phyloP scores from a whole-genome alignment of 2,888 invertebrate species.

The Eubasilissa splendida region DNA sequence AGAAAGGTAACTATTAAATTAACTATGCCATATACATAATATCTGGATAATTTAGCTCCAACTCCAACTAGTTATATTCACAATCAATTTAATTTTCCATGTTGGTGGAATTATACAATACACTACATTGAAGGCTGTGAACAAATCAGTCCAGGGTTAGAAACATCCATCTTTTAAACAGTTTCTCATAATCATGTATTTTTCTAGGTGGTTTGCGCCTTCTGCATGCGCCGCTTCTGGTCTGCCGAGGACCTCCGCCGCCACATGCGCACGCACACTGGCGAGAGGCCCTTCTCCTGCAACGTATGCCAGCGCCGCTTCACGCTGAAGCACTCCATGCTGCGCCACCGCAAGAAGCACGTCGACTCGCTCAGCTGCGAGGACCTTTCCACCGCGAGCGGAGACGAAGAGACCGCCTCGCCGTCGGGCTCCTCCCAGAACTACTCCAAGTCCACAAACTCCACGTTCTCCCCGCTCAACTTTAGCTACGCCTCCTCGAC shows the following conservation, averaged over 20 bases:
- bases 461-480: slow-evolving; percentile 36
- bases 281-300: slow-evolving; percentile 93
- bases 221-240: slow-evolving; percentile 95
- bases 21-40: neutral
- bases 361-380: slow-evolving; percentile 66
- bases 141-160: no score
- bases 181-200: slow-evolving; percentile 20
- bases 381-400: slow-evolving; percentile 67
- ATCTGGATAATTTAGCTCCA: no score
- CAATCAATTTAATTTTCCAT: no score
- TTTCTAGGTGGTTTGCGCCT: slow-evolving; percentile 86
- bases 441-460: slow-evolving; percentile 22
- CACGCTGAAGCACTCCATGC: slow-evolving; percentile 95
- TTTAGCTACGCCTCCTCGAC: slow-evolving; percentile 26
- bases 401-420: slow-evolving; percentile 64
- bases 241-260: slow-evolving; percentile 93
- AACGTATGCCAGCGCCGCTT: slow-evolving; percentile 91
- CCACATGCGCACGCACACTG: slow-evolving; percentile 95
- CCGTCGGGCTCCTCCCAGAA: slow-evolving; percentile 27
- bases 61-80: no score
- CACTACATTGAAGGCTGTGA: no score
- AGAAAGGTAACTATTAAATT: slow-evolving; percentile 77
- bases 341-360: slow-evolving; percentile 93
- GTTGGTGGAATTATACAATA: no score
- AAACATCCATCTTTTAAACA: no score